Conservation (phyloP, 1,140 invertebrate genomes). For the Anastatus disparis region DNA sequence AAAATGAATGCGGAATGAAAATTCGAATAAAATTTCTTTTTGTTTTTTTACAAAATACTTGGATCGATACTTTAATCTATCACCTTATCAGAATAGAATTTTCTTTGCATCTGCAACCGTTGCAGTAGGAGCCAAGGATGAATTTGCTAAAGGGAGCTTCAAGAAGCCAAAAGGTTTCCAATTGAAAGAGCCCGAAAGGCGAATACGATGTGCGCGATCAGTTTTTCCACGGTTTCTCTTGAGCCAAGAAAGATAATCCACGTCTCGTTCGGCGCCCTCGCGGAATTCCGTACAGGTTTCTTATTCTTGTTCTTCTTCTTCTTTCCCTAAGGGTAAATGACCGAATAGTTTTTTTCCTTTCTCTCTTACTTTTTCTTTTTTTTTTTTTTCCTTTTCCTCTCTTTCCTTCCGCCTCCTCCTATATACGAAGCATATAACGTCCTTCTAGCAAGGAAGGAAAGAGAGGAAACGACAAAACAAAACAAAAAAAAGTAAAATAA, state of each 20-base stretch:
- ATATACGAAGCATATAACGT: neutral
- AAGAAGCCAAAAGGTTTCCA: neutral
- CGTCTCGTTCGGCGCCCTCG: neutral
- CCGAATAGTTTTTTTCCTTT: neutral
- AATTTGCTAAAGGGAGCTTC: no score
- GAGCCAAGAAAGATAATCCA: slow-evolving; percentile 14
- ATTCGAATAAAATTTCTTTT: no score
- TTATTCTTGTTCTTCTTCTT: neutral
- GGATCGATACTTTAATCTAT: no score
- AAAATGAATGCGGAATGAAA: no score
- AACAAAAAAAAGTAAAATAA: no score
- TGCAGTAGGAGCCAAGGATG: no score
- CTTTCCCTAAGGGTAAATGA: slow-evolving; percentile 9
- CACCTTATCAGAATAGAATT: no score
- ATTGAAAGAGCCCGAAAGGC: no score
- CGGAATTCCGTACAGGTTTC: neutral
- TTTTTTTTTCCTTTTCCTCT: neutral
- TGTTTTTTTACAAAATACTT: no score
- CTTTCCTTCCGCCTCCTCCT: neutral
- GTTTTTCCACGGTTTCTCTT: neutral
- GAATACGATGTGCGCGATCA: no score
- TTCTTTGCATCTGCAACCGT: no score
- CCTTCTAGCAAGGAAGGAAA: neutral
- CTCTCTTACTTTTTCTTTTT: neutral
- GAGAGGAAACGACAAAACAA: neutral